Evolutionary conservation across 2,797 vertebrate species (phyloP), one percentile per base, ranked within the genome.

Genomic region (Chelon labrosus): DNA sequence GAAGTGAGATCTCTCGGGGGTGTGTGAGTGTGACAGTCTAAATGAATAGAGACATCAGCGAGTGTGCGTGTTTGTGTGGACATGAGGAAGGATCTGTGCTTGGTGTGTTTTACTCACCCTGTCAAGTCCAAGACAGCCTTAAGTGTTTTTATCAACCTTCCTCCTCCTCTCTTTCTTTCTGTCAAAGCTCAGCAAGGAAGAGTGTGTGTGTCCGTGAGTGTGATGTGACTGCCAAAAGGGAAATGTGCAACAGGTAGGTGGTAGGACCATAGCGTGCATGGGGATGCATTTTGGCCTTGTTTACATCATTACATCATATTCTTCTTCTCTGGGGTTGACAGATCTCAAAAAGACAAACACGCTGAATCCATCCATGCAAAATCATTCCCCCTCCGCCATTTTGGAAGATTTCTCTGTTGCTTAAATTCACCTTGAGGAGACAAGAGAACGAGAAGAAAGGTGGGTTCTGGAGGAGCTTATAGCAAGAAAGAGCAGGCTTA

Each of bases 41-140:
- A 96, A 96, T 97, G 94, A 97, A 96, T 95, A 93, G 93, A 94
- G 93, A 95, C 95, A 95, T 96, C 92, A 93, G 84, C 57, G 72
- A 70, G 71, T 67, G 66, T 66, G 65, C 27, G 69, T 80, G 77
- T 81, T 73, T 79, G 79, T 86, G 81, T 85, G 84, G 84, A 88
- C 80, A 73, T 16, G 64, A 77, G 75, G 73, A 80, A 59, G 65
- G 79, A 83, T 86, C 83, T 72, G 60, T 68, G 75, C 66, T 79
- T 11, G 57, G 64, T 77, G 82, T 88, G 85, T 88, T 89, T 87
- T 80, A 86, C 87, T 85, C 83, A 65, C 69, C 87, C 85, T 91
- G 88, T 91, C 90, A 90, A 85, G 79, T 63, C 47, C 51, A 54
- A 85, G 83, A 88, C 84, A 75, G 80, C 79, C 65, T 49, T 73